Base-by-base conservation (phyloP, 2,888 invertebrate species). In the Dendrolimus houi region DNA sequence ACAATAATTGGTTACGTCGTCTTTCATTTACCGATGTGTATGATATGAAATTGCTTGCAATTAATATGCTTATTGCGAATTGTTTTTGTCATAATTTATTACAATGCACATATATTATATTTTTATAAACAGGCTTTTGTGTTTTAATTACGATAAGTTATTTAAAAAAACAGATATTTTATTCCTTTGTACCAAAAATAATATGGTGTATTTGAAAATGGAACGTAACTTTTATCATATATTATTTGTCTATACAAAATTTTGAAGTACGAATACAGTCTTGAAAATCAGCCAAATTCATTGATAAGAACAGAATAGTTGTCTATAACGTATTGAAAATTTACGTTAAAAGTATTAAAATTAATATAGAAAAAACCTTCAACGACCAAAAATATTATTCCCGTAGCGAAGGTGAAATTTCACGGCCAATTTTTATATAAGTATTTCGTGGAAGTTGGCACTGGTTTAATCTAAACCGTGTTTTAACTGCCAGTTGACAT, bases 371-470 rank as follows among this genome's bases (percentile, higher is more conserved):
- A 73, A 74, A 77, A 74, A 70, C 63, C 62, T 63, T 64, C 75
- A 83, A 81, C 75, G 76, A 69, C 70, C 70, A 68, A 65, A 68
- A 74, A 77, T 70, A 71, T 74, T 72, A 76, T 74, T 74, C 67
- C 79, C 79, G 79, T 76, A 75, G 70, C 81, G 72, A 83, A 87
- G 79, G 78, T 67, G 72, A 85, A 85, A 88, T 90, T 90, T 89
- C 87, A 90, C 81, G 88, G 88, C 72, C 85, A 85, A 87, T 89
- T 88, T 87, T 87, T 85, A 78, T 79, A 81, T 85, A 83, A 47
- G 47, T 47, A 47, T 47, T 83, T 83, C 81, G 81, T 83, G 79
- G 83, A 83, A 85, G 81, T 87, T 83, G 78, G 84, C 82, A 79
- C 82, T 83, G 83, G 78, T 85, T 86, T 87, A 87, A 88, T 85